Conservation (phyloP, 1,140 invertebrate species). For the Drosophila tropicalis region DNA sequence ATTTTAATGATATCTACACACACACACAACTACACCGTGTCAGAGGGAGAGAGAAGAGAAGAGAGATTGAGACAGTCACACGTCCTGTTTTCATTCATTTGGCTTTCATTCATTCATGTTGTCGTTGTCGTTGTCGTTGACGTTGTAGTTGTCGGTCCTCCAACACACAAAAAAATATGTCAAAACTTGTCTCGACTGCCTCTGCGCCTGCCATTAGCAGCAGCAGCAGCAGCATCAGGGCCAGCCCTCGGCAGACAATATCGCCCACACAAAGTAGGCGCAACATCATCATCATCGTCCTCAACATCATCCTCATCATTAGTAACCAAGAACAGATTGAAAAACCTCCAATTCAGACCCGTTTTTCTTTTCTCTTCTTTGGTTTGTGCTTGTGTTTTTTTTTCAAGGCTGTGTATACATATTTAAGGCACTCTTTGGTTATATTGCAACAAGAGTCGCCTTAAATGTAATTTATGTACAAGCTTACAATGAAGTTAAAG, state of each 20-base stretch:
- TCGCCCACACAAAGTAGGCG: slow-evolving; percentile 67
- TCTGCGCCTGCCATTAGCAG: slow-evolving; percentile 68
- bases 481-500: slow-evolving; percentile 61
- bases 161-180: slow-evolving; percentile 68
- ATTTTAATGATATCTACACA: slow-evolving; percentile 51
- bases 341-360: slow-evolving; percentile 49
- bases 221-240: slow-evolving; percentile 32
- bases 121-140: slow-evolving; percentile 36
- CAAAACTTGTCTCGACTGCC: slow-evolving; percentile 80
- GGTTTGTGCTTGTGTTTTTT: not conserved
- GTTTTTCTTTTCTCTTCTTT: slow-evolving; percentile 44
- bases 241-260: slow-evolving; percentile 54
- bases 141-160: slow-evolving; percentile 22
- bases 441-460: slow-evolving; percentile 49
- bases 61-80: slow-evolving; percentile 1
- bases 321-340: slow-evolving; percentile 31
- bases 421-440: slow-evolving; percentile 12
- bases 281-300: slow-evolving; percentile 59
- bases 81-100: slow-evolving; percentile 69
- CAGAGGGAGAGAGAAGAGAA: not conserved
- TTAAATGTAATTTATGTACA: slow-evolving; percentile 78
- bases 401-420: slow-evolving; percentile 57
- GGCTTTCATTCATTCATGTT: slow-evolving; percentile 79
- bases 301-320: slow-evolving; percentile 43
- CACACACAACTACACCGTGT: slow-evolving; percentile 3